phyloP scores from a whole-genome alignment of 2,888 invertebrate genomes.

The Sabatieria punctata region DNA sequence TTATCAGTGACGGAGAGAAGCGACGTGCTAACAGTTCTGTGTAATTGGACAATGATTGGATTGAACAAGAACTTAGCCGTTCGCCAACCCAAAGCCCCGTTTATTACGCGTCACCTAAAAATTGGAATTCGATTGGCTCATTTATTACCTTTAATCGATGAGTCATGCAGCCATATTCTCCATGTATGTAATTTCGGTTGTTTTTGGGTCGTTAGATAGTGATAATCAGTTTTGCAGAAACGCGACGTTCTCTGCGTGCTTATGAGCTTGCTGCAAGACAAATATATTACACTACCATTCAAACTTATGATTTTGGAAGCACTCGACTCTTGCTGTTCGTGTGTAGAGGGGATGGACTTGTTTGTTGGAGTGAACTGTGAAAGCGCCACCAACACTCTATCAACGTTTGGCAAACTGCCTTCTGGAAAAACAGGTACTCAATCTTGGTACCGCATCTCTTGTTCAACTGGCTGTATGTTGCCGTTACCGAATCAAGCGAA shows the following conservation, averaged over 20 bases:
- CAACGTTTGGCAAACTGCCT: no score
- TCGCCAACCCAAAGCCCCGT: slow-evolving; percentile 65
- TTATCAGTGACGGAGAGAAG: no score
- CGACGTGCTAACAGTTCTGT: slow-evolving; percentile 31
- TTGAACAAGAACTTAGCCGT: slow-evolving; percentile 64
- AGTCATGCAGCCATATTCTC: no score
- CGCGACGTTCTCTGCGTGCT: slow-evolving; percentile 60
- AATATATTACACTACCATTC: slow-evolving; percentile 75
- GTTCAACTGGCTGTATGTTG: no score
- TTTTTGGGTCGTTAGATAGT: slow-evolving; percentile 41
- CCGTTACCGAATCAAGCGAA: no score
- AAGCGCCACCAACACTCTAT: no score
- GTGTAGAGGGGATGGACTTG: slow-evolving; percentile 27
- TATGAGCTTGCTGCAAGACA: slow-evolving; percentile 58
- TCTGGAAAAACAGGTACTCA: no score
- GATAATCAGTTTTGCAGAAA: slow-evolving; percentile 41
- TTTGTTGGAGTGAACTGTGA: no score
- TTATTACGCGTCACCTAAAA: slow-evolving; percentile 82
- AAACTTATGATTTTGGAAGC: slow-evolving; percentile 69
- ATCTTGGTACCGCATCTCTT: no score
- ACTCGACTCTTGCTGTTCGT: slow-evolving; percentile 55
- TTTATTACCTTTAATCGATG: slow-evolving; percentile 45
- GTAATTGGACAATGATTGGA: slow-evolving; percentile 50
- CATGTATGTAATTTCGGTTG: slow-evolving; percentile 44
- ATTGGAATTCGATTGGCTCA: slow-evolving; percentile 69